Conservation (phyloP, 2,888 invertebrate species). For the Gibbula magus region DNA sequence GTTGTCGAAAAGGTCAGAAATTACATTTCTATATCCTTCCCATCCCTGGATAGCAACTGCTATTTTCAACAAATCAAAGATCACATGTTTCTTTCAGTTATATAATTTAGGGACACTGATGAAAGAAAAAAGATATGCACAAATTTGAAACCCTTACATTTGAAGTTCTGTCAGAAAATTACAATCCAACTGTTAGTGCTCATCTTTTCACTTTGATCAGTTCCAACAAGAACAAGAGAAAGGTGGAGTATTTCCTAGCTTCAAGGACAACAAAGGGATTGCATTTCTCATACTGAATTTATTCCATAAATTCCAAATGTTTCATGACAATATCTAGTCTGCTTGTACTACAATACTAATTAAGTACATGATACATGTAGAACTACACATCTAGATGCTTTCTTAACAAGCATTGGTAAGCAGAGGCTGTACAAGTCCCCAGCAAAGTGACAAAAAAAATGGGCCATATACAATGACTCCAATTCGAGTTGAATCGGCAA, state of each 20-base stretch:
- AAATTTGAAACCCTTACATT: too few species aligned
- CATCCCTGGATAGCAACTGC: too few species aligned
- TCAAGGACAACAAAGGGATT: neutral
- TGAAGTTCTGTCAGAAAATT: too few species aligned
- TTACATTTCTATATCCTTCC: too few species aligned
- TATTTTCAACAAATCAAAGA: too few species aligned
- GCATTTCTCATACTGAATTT: neutral
- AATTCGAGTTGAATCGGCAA: neutral
- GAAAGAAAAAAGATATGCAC: too few species aligned
- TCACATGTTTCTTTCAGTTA: too few species aligned
- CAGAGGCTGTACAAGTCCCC: neutral
- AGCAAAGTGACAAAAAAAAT: neutral
- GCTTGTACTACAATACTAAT: neutral
- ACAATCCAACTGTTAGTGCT: too few species aligned
- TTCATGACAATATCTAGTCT: neutral
- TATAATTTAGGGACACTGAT: too few species aligned
- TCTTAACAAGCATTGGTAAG: neutral
- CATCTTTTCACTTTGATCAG: neutral
- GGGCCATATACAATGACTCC: conserved; percentile 11
- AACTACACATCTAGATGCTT: neutral
- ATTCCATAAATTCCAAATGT: neutral
- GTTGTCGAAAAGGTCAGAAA: too few species aligned
- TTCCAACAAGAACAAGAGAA: conserved; percentile 9
- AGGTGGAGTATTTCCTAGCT: neutral
- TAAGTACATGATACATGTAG: neutral